Conservation (phyloP, 2,888 invertebrate species). For the Nowickia ferox region DNA sequence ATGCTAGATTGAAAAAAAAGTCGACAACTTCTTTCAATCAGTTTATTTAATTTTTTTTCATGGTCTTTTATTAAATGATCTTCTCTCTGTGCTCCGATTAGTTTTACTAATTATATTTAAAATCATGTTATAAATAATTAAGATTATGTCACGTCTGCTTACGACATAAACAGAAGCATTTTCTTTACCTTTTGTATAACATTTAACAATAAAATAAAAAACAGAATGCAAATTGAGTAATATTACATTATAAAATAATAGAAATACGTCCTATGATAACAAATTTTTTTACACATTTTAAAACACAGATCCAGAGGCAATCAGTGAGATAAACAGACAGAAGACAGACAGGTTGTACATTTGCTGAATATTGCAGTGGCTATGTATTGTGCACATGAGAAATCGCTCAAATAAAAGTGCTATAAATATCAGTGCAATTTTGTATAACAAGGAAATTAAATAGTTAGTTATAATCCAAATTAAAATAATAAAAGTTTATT, state of each 20-base stretch:
- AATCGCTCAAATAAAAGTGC: too few species aligned
- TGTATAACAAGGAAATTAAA: too few species aligned
- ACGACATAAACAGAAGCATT: slow-evolving; percentile 42
- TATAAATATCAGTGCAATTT: too few species aligned
- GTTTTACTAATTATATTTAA: neutral
- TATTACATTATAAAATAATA: slow-evolving; percentile 22
- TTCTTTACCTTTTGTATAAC: slow-evolving; percentile 29
- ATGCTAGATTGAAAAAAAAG: neutral
- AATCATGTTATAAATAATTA: neutral
- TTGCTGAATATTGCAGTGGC: too few species aligned
- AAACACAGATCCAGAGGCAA: slow-evolving; percentile 37
- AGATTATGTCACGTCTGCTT: neutral
- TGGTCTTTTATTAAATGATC: too few species aligned
- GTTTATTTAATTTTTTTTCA: too few species aligned
- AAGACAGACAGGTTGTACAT: neutral
- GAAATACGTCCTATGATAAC: neutral
- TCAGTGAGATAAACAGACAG: neutral
- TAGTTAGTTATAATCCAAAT: too few species aligned
- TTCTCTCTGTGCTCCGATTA: too few species aligned
- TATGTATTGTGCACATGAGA: too few species aligned
- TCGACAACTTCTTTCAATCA: neutral
- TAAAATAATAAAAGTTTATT: too few species aligned
- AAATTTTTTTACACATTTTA: neutral
- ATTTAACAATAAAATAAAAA: slow-evolving; percentile 36
- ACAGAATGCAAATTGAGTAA: slow-evolving; percentile 50